Conservation (phyloP, 2,113 vertebrate species). For the Holacanthus passer region DNA sequence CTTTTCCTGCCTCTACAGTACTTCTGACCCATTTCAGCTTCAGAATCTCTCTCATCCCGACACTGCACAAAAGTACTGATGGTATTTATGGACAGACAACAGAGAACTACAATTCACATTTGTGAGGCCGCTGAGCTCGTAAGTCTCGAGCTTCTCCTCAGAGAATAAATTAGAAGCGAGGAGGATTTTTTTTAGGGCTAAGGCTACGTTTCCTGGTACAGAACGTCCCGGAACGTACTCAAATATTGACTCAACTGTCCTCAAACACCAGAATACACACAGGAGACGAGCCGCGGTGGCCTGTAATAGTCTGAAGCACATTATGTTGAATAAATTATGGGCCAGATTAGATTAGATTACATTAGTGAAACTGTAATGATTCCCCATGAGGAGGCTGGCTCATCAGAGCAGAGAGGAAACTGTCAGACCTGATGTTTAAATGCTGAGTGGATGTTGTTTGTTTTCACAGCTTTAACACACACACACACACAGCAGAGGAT, state of each 20-base stretch:
- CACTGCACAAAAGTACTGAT: not conserved
- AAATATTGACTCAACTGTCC: slow-evolving; percentile 62
- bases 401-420: not conserved
- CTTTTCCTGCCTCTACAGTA: slow-evolving; percentile 13
- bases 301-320: slow-evolving; percentile 34
- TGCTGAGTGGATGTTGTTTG: not conserved
- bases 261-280: slow-evolving; percentile 53
- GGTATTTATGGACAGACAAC: slow-evolving; percentile 36
- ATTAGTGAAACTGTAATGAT: slow-evolving; percentile 47
- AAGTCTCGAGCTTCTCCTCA: slow-evolving; percentile 15
- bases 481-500: no score
- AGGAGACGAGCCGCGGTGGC: slow-evolving; percentile 8
- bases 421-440: not conserved
- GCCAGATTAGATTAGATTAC: slow-evolving; percentile 66
- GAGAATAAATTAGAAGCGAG: slow-evolving; percentile 47
- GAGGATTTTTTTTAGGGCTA: slow-evolving; percentile 28
- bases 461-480: no score
- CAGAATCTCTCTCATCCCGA: not conserved
- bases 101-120: slow-evolving; percentile 30
- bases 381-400: slow-evolving; percentile 23
- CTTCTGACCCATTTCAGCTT: not conserved
- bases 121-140: slow-evolving; percentile 12
- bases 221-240: slow-evolving; percentile 43
- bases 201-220: slow-evolving; percentile 42
- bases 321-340: slow-evolving; percentile 61